Percentiles rank a stretch among this genome's conserved stretches.
These are phyloP conservation scores for Bellardia bayeri DNA, from an alignment of 2,888 invertebrate species.

Conservation along the genomic window DNA sequence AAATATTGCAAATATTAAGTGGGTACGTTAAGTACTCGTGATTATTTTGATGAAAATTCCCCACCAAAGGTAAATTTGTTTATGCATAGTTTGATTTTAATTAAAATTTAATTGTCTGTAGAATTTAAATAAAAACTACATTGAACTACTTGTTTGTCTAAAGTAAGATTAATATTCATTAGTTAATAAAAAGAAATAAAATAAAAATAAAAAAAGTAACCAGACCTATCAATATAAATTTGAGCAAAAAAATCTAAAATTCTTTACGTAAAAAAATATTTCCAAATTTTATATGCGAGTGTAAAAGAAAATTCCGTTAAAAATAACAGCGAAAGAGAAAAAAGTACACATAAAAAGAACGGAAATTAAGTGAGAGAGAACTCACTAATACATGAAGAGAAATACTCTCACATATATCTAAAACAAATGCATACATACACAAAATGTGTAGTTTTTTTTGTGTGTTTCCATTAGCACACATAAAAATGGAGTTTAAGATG, in stretches of 20 bases:
- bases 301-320: background rate
- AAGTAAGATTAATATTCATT: background rate
- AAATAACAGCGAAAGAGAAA: conserved; percentile 46
- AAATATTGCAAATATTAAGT: no score
- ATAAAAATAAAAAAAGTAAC: background rate
- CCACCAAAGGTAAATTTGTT: no score
- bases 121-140: no score
- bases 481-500: conserved; percentile 69
- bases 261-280: conserved; percentile 4
- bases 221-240: conserved; percentile 8
- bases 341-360: background rate
- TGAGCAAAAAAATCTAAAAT: background rate
- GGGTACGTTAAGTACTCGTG: no score
- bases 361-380: background rate
- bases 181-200: no score
- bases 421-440: conserved; percentile 56
- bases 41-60: no score
- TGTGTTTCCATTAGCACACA: background rate
- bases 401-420: background rate
- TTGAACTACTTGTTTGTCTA: background rate
- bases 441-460: conserved; percentile 17
- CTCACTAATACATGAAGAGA: background rate
- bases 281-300: background rate
- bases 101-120: no score
- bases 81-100: no score